Evolutionary conservation across 2,888 invertebrate genomes (phyloP).

Genomic region (Xestia rhomboidea): DNA sequence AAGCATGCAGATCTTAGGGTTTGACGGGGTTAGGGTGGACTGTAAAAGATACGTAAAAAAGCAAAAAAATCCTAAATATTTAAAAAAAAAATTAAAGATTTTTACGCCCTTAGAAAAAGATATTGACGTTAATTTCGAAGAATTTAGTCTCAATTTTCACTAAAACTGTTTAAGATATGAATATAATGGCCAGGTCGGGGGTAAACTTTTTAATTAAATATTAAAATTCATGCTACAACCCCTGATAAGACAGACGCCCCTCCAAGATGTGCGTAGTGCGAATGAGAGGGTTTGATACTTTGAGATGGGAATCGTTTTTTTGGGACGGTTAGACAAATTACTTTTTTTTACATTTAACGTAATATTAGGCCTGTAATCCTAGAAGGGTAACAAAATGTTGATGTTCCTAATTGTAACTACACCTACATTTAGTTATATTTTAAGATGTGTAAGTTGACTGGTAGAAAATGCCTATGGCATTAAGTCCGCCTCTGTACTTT

Average conservation of each 20-base stretch:
- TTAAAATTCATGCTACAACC: constrained; percentile 86
- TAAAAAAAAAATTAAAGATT: background rate
- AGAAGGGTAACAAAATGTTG: no score
- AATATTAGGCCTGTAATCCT: no score
- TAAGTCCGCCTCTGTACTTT: no score
- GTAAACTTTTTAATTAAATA: constrained; percentile 86
- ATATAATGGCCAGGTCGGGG: constrained; percentile 58
- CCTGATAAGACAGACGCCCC: constrained; percentile 79
- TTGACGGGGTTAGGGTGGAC: no score
- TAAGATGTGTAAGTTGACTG: no score
- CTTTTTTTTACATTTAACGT: no score
- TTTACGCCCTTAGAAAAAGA: background rate
- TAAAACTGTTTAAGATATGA: constrained; percentile 39
- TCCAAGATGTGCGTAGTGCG: constrained; percentile 50
- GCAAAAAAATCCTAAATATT: background rate
- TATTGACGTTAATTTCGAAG: constrained; percentile 36
- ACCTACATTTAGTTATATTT: no score
- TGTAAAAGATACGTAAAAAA: background rate
- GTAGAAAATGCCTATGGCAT: no score
- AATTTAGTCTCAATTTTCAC: constrained; percentile 39
- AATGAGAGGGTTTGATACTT: constrained; percentile 62
- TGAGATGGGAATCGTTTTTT: background rate
- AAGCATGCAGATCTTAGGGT: no score
- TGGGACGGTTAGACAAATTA: background rate
- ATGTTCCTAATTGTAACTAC: no score